A percentile compares a stretch with the other conserved stretches of the same genome.
Evolutionary conservation across 2,888 invertebrate species (phyloP).

Genomic region (Odontocerum albicorne): DNA sequence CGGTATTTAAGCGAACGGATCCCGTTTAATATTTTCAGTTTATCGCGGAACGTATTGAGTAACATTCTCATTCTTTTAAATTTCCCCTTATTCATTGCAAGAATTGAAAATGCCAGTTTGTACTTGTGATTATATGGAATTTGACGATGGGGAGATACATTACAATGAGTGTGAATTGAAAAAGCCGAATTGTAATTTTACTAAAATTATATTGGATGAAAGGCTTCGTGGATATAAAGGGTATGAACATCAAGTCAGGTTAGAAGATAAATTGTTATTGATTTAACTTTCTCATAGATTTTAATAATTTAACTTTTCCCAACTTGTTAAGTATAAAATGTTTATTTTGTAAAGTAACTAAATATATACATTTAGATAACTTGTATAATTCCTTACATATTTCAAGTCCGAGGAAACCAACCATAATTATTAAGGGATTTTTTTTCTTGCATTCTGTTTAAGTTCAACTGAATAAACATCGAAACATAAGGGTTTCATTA

Average conservation of each 20-base stretch:
- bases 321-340: no score
- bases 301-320: no score
- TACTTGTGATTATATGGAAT: conserved; percentile 38
- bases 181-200: conserved; percentile 12
- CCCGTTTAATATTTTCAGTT: conserved; percentile 5
- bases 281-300: no score
- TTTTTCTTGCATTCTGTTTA: no score
- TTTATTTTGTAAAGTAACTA: no score
- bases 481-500: no score
- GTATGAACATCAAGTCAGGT: conserved; percentile 13
- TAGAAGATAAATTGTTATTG: background rate
- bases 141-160: conserved; percentile 25
- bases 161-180: conserved; percentile 27
- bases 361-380: no score
- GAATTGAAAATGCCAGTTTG: conserved; percentile 42
- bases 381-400: no score
- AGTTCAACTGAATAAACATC: no score
- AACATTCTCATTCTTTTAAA: background rate
- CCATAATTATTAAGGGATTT: no score
- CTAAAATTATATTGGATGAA: conserved; percentile 16
- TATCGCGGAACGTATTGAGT: background rate
- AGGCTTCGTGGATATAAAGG: conserved; percentile 11
- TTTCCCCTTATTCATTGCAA: no score
- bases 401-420: no score
- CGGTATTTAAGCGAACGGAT: conserved; percentile 1